Evolutionary conservation across 2,797 vertebrate genomes (phyloP).

Genomic region (Sarcophilus harrisii): DNA sequence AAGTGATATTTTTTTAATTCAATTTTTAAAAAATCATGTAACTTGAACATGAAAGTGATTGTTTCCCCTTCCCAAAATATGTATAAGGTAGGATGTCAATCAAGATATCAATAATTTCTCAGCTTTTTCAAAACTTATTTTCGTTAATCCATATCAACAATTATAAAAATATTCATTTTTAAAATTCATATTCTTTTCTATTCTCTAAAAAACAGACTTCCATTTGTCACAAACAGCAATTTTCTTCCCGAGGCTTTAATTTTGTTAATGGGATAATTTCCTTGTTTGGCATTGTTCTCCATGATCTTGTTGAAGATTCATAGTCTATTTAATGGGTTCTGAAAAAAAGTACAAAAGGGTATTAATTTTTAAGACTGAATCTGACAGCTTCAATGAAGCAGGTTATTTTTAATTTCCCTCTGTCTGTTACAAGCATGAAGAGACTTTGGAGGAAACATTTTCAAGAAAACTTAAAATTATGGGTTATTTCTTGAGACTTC

Average conservation of each 20-base stretch:
- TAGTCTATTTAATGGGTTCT: slow-evolving; percentile 51
- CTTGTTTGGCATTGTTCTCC: slow-evolving; percentile 41
- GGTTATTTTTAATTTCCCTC: slow-evolving; percentile 55
- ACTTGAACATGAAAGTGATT: slow-evolving; percentile 50
- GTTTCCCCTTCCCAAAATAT: not conserved
- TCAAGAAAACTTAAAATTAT: slow-evolving; percentile 42
- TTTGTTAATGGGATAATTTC: slow-evolving; percentile 61
- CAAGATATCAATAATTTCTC: slow-evolving; percentile 38
- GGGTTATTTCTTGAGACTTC: slow-evolving; percentile 44
- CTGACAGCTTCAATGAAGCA: slow-evolving; percentile 44
- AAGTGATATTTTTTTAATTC: slow-evolving; percentile 19
- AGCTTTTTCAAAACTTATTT: not conserved
- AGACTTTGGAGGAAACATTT: slow-evolving; percentile 31
- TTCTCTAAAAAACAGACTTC: slow-evolving; percentile 9
- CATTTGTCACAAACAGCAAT: slow-evolving; percentile 16
- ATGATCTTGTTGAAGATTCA: slow-evolving; percentile 59
- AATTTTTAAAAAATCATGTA: slow-evolving; percentile 17
- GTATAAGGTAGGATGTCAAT: not conserved
- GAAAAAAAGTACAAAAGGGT: slow-evolving; percentile 38
- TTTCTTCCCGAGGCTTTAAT: slow-evolving; percentile 28
- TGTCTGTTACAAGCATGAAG: slow-evolving; percentile 60
- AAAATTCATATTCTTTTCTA: slow-evolving; percentile 46
- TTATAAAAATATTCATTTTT: slow-evolving; percentile 49
- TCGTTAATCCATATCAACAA: not conserved
- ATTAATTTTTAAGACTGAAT: slow-evolving; percentile 63